Evolutionary conservation across 2,113 vertebrate species (phyloP).

Genomic region (Promerops cafer): DNA sequence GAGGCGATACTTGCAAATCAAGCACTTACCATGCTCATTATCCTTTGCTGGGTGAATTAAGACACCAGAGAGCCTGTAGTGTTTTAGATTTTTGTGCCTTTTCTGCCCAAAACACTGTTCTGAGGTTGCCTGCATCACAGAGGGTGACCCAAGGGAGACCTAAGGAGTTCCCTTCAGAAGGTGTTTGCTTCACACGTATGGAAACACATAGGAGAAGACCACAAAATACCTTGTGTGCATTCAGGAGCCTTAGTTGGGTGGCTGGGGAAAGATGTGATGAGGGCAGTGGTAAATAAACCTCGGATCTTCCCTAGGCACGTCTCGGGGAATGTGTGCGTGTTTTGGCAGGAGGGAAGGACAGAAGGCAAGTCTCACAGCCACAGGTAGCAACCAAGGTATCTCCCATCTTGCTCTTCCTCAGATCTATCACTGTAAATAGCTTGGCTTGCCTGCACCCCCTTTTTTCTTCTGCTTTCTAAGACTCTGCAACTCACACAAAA

Average conservation of each 20-base stretch:
- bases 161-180: not conserved
- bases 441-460: not conserved
- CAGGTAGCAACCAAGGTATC: not conserved
- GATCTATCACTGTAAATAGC: not conserved
- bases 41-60: not conserved
- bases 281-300: not conserved
- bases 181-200: not conserved
- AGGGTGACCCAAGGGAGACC: not conserved
- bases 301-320: not conserved
- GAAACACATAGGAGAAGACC: not conserved
- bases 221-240: not conserved
- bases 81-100: not conserved
- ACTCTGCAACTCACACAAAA: not conserved
- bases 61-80: not conserved
- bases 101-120: not conserved
- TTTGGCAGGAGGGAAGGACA: not conserved
- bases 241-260: not conserved
- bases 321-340: not conserved
- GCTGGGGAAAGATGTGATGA: not conserved
- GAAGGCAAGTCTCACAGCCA: not conserved
- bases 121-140: not conserved
- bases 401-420: not conserved
- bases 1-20: not conserved
- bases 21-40: not conserved
- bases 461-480: slow-evolving; percentile 15